Evolutionary conservation across 2,113 vertebrate species (phyloP).

Genomic region (Fulica atra): DNA sequence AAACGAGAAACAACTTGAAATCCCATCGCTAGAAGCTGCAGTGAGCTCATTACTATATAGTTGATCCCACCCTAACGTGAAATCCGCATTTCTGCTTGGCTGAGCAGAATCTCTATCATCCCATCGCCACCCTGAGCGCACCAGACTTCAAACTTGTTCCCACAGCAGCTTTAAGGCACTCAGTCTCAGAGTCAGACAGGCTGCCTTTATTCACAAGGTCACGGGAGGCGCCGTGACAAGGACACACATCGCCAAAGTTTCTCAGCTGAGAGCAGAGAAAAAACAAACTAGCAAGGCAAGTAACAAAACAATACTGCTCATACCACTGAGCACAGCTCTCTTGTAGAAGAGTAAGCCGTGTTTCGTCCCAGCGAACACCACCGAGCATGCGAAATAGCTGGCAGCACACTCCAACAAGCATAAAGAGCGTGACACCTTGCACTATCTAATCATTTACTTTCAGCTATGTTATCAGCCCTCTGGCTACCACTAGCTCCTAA

Average conservation of each 20-base stretch:
- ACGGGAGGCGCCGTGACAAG: not conserved
- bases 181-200: not conserved
- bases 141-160: not conserved
- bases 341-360: not conserved
- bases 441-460: not conserved
- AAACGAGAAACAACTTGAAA: not conserved
- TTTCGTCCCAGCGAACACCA: not conserved
- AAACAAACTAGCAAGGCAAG: not conserved
- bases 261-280: not conserved
- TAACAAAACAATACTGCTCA: not conserved
- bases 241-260: not conserved
- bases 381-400: not conserved
- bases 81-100: not conserved
- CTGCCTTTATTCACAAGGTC: not conserved
- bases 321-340: not conserved
- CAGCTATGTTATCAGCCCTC: not conserved
- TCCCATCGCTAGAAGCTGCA: not conserved
- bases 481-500: not conserved
- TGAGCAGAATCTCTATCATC: not conserved
- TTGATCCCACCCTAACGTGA: rapidly evolving
- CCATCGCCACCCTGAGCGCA: not conserved
- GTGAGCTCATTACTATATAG: not conserved
- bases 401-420: not conserved
- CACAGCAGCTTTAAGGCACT: not conserved
- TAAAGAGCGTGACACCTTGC: not conserved